Conservation (phyloP, 2,888 invertebrate species). For the Tromatobia lineatoria region DNA sequence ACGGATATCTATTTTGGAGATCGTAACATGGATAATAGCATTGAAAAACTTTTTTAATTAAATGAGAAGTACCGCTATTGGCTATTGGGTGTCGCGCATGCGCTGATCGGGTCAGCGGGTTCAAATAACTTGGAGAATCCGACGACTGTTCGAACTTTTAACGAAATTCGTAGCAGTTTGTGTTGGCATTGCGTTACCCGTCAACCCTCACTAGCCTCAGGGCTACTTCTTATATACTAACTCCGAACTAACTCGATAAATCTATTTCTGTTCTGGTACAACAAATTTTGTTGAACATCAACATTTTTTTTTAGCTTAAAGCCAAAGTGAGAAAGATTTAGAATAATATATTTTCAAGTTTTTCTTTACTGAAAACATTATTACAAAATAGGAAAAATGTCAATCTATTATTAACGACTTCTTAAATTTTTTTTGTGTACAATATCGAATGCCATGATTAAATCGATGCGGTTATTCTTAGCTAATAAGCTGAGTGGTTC, state of each 20-base stretch:
- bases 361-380: too few relatives aligned
- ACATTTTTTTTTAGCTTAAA: too few relatives aligned
- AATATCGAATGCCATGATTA: too few relatives aligned
- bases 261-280: conserved; percentile 74
- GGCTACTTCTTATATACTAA: conserved; percentile 67
- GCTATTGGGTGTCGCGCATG: background rate
- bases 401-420: too few relatives aligned
- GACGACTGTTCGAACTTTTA: background rate
- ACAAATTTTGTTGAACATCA: too few relatives aligned
- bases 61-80: background rate
- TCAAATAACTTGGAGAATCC: background rate
- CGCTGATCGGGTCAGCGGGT: background rate
- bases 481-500: too few relatives aligned
- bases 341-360: too few relatives aligned
- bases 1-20: background rate
- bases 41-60: background rate
- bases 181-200: conserved; percentile 21
- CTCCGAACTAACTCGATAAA: conserved; percentile 76
- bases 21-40: background rate
- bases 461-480: too few relatives aligned
- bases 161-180: background rate
- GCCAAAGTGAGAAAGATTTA: too few relatives aligned
- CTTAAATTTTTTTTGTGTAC: too few relatives aligned
- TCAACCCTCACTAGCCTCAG: conserved; percentile 7
- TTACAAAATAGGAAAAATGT: too few relatives aligned